Evolutionary conservation across 2,888 invertebrate species (phyloP).

Genomic region (Lithophane socia): DNA sequence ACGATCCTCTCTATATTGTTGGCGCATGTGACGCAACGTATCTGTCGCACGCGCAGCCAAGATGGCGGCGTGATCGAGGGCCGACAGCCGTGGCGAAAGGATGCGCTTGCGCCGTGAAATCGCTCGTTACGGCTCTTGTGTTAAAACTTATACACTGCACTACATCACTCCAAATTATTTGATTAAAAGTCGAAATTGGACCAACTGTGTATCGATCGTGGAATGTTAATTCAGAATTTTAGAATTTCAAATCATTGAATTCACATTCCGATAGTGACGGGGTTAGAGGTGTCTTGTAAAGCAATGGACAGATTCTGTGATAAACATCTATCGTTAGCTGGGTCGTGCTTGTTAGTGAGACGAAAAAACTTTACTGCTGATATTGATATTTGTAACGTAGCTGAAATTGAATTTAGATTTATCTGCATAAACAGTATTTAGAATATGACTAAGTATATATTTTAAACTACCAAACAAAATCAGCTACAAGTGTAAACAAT

Average conservation of each 20-base stretch:
- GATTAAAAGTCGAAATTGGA: conserved; percentile 61
- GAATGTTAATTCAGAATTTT: conserved; percentile 65
- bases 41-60: conserved; percentile 82
- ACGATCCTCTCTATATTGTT: conserved; percentile 84
- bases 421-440: conserved; percentile 19
- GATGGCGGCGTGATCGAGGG: conserved; percentile 83
- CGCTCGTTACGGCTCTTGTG: conserved; percentile 81
- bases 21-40: conserved; percentile 83
- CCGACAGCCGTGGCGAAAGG: conserved; percentile 88
- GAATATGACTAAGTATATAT: background rate
- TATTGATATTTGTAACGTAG: conserved; percentile 53
- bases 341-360: conserved; percentile 62
- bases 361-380: conserved; percentile 50
- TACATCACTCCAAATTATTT: conserved; percentile 53
- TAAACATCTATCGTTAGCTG: conserved; percentile 60
- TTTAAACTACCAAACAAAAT: conserved; percentile 4
- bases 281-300: conserved; percentile 64
- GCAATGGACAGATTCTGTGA: conserved; percentile 63
- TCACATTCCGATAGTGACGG: conserved; percentile 63
- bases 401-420: conserved; percentile 47
- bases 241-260: conserved; percentile 67
- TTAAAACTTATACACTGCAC: conserved; percentile 60
- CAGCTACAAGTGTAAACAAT: background rate
- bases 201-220: conserved; percentile 48
- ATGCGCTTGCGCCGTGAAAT: conserved; percentile 88